Conservation (phyloP, 1,140 invertebrate genomes). For the Zelostemma sp. region DNA sequence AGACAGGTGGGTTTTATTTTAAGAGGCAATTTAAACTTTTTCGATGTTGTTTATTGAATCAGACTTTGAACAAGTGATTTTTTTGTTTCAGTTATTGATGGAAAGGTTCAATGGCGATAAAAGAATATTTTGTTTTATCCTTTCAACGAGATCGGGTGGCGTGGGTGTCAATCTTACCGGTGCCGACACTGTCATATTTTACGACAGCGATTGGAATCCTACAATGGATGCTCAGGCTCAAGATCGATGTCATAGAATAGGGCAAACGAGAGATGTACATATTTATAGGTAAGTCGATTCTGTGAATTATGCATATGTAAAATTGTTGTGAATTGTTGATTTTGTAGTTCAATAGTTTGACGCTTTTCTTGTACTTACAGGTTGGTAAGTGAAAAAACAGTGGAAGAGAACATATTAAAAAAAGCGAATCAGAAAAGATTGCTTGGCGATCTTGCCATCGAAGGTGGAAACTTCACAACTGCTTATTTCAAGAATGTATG, state of each 20-base stretch:
- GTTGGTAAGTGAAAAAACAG: constrained; percentile 95
- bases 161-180: constrained; percentile 99
- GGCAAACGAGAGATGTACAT: constrained; percentile 99
- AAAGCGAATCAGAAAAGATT: constrained; percentile 98
- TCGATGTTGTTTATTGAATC: constrained; percentile 20
- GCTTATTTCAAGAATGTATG: constrained; percentile 95
- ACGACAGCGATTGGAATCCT: constrained; percentile 99
- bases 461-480: constrained; percentile 98
- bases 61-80: constrained; percentile 10
- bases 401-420: constrained; percentile 99
- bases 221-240: constrained; percentile 99
- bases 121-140: constrained; percentile 97
- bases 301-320: background rate
- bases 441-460: constrained; percentile 97
- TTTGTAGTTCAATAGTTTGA: too few relatives aligned
- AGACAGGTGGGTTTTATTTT: constrained; percentile 77
- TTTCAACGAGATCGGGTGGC: constrained; percentile 98
- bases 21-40: too few relatives aligned
- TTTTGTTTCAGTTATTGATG: constrained; percentile 83
- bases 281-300: constrained; percentile 83
- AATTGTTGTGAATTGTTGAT: background rate
- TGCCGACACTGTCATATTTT: constrained; percentile 99
- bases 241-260: constrained; percentile 98
- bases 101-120: constrained; percentile 97
- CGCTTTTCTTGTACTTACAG: constrained; percentile 59